Evolutionary conservation across 2,113 vertebrate genomes (phyloP).

Genomic region (Smithornis capensis): DNA sequence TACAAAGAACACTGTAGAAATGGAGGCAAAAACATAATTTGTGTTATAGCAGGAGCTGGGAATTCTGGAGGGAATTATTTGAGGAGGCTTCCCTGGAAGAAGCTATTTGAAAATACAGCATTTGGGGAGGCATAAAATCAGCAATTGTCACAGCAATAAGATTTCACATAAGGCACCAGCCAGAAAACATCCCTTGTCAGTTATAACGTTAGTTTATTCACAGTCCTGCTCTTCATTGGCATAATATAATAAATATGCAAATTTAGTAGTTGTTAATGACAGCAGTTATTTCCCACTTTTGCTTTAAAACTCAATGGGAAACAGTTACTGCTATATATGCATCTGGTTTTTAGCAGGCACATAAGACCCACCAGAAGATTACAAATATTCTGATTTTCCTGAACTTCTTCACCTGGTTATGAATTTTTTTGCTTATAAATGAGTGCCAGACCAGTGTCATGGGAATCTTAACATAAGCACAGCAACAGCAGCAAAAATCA

Average conservation of each 20-base stretch:
- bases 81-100: neutral
- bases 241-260: constrained; percentile 45
- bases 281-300: constrained; percentile 11
- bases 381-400: constrained; percentile 8
- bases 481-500: constrained; percentile 39
- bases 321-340: neutral
- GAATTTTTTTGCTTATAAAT: neutral
- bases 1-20: neutral
- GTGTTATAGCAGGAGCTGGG: neutral
- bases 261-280: constrained; percentile 25
- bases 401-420: constrained; percentile 1
- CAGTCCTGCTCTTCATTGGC: constrained; percentile 18
- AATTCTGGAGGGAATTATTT: neutral
- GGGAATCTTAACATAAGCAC: constrained; percentile 43
- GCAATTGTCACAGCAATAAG: neutral
- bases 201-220: constrained; percentile 45
- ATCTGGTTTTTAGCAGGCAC: neutral
- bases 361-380: neutral
- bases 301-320: constrained; percentile 8
- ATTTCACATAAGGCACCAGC: neutral
- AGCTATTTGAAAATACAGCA: constrained; percentile 13
- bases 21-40: neutral
- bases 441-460: neutral
- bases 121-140: constrained; percentile 20
- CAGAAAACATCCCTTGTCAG: constrained; percentile 34